Evolutionary conservation across 2,797 vertebrate species (phyloP).

Genomic region (Hemibagrus guttatus): DNA sequence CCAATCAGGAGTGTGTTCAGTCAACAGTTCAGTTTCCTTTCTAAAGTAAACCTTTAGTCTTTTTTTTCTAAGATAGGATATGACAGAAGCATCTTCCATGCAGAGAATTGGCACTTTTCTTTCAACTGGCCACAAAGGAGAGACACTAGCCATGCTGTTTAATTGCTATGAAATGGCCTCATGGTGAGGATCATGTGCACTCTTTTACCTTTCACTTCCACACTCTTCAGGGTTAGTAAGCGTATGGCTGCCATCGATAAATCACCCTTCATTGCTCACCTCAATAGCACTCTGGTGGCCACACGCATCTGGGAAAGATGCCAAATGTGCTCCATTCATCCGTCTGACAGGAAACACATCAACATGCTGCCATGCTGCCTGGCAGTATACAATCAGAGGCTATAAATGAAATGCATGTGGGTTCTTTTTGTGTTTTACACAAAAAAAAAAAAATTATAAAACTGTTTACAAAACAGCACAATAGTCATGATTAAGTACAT

Average conservation of each 20-base stretch:
- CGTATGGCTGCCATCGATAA: constrained; percentile 55
- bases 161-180: constrained; percentile 57
- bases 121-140: not conserved
- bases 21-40: constrained; percentile 8
- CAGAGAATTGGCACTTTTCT: constrained; percentile 13
- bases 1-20: not conserved
- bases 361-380: constrained; percentile 58
- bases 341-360: constrained; percentile 56
- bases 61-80: constrained; percentile 5
- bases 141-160: constrained; percentile 35
- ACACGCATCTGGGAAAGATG: constrained; percentile 60
- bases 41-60: constrained; percentile 3
- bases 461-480: not conserved
- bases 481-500: not conserved
- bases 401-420: constrained; percentile 42
- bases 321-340: constrained; percentile 57
- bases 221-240: constrained; percentile 54
- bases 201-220: constrained; percentile 55
- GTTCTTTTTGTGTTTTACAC: constrained; percentile 1
- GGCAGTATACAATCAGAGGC: constrained; percentile 51
- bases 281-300: constrained; percentile 56
- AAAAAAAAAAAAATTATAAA: not conserved
- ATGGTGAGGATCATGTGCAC: constrained; percentile 46
- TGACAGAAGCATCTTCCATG: constrained; percentile 21
- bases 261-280: constrained; percentile 54